Conservation (phyloP, 2,113 vertebrate species). For the Melospiza melodia region DNA sequence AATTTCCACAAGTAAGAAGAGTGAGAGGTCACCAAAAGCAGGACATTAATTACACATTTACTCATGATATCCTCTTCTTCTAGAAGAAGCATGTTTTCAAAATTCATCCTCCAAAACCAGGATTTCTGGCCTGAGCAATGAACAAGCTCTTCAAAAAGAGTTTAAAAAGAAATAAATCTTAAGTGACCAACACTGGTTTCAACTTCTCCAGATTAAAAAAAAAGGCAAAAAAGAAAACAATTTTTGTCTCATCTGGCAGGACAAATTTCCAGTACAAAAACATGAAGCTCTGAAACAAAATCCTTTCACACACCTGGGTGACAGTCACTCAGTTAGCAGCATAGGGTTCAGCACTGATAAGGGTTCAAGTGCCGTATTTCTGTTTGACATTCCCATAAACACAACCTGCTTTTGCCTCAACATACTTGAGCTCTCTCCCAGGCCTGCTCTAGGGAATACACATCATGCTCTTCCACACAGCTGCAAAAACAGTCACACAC, state of each 20-base stretch:
- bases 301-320: constrained; percentile 13
- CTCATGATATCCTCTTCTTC: background rate
- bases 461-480: constrained; percentile 66
- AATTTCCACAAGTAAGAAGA: background rate
- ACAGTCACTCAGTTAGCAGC: background rate
- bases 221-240: background rate
- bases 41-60: background rate
- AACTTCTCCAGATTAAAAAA: background rate
- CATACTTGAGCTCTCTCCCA: constrained; percentile 46
- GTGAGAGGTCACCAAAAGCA: background rate
- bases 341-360: constrained; percentile 1
- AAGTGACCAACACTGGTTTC: background rate
- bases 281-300: background rate
- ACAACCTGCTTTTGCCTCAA: constrained; percentile 47
- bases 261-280: background rate
- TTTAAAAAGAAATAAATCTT: background rate
- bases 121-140: background rate
- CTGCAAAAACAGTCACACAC: constrained; percentile 69
- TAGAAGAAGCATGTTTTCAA: background rate
- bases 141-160: background rate
- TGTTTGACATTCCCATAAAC: constrained; percentile 61
- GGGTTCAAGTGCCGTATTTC: constrained; percentile 47
- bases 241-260: background rate
- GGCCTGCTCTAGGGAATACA: constrained; percentile 56
- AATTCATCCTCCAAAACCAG: background rate